Evolutionary conservation across 1,140 invertebrate species (phyloP).

Genomic region (Megalonaias nervosa): DNA sequence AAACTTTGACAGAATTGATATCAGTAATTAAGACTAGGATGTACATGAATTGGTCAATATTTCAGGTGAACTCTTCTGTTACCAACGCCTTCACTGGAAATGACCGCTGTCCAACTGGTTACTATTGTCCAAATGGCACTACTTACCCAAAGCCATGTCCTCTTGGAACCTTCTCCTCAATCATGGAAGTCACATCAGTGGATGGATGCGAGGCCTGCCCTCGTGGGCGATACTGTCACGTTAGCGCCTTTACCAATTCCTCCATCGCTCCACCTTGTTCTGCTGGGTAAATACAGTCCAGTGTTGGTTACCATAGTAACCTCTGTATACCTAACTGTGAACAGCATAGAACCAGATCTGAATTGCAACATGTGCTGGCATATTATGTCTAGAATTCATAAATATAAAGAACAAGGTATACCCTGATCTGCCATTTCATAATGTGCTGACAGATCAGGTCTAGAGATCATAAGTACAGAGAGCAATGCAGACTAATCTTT

Average conservation of each 20-base stretch:
- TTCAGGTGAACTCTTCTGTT: constrained; percentile 56
- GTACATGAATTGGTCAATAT: constrained; percentile 9
- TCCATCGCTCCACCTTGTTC: constrained; percentile 58
- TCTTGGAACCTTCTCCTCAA: constrained; percentile 61
- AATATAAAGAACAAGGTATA: too few species aligned
- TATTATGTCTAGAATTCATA: neutral
- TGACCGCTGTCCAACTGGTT: constrained; percentile 64
- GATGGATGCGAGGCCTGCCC: constrained; percentile 60
- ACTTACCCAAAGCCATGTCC: constrained; percentile 64
- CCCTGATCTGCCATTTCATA: too few species aligned
- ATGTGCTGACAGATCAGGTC: too few species aligned
- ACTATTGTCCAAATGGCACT: constrained; percentile 65
- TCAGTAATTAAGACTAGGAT: neutral
- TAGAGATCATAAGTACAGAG: too few species aligned
- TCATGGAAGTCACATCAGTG: constrained; percentile 41
- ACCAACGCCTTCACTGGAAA: constrained; percentile 64
- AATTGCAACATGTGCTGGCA: neutral
- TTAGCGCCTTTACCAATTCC: constrained; percentile 54
- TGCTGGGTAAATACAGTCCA: constrained; percentile 52
- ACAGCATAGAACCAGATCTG: neutral
- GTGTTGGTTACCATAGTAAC: neutral
- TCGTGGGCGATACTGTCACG: constrained; percentile 76
- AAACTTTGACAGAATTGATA: too few species aligned
- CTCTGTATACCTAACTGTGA: neutral
- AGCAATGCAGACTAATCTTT: too few species aligned